Evolutionary conservation across 2,888 invertebrate genomes (phyloP).

Genomic region (Thysanoteuthis rhombus): DNA sequence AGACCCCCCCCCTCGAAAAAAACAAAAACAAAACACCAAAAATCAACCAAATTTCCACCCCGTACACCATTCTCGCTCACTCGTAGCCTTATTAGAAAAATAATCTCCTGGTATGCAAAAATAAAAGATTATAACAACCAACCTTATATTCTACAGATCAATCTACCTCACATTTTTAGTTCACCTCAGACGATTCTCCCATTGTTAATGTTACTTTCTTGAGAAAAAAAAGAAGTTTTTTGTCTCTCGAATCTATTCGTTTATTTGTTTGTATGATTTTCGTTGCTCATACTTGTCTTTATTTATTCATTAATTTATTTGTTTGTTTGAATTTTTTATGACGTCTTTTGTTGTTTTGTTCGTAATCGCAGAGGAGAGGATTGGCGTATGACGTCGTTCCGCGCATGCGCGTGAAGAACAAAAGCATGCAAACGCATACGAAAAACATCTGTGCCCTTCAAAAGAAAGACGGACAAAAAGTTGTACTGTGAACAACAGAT

Average conservation of each 20-base stretch:
- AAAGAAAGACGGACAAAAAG: neutral
- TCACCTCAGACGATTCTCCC: neutral
- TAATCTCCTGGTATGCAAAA: neutral
- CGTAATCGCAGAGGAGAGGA: neutral
- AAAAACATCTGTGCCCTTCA: neutral
- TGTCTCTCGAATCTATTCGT: neutral
- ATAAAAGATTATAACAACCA: neutral
- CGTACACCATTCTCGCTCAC: neutral
- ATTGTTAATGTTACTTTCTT: neutral
- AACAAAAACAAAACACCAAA: neutral
- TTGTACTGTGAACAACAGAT: neutral
- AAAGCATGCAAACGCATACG: neutral
- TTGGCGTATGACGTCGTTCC: neutral
- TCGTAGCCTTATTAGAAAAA: neutral
- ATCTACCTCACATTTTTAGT: neutral
- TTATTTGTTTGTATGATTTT: neutral
- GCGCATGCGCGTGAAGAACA: slow-evolving; percentile 12
- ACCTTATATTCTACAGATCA: neutral
- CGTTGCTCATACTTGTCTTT: neutral
- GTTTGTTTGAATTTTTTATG: neutral
- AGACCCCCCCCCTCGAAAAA: too few relatives aligned
- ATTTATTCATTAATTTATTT: neutral
- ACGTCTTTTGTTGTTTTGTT: neutral
- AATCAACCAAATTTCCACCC: neutral
- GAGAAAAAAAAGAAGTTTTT: neutral